A percentile compares a stretch with the other conserved stretches of the same genome.
Evolutionary conservation across 2,888 invertebrate species (phyloP).

Genomic region (Caenorhabditis uteleia): DNA sequence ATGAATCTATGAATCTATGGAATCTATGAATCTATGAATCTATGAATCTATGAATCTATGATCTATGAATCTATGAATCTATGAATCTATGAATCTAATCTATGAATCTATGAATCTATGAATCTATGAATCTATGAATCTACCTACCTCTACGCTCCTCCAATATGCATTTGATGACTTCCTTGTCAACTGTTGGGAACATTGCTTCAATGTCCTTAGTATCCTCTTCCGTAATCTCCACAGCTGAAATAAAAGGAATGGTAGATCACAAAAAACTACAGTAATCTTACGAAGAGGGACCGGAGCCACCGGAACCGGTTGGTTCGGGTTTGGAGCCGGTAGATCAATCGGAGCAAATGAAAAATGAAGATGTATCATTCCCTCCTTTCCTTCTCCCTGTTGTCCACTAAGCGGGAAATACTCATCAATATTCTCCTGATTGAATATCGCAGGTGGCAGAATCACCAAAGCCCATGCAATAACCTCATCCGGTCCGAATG

Average conservation of each 20-base stretch:
- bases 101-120: too few species aligned
- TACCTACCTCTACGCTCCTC: conserved; percentile 42
- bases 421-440: conserved; percentile 88
- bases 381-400: conserved; percentile 91
- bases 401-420: conserved; percentile 93
- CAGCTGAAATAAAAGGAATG: conserved; percentile 14
- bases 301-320: conserved; percentile 20
- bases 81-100: neutral
- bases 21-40: conserved; percentile 1
- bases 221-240: conserved; percentile 70
- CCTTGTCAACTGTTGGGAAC: conserved; percentile 93
- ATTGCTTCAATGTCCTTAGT: conserved; percentile 81
- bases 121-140: neutral
- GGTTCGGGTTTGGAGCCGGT: too few species aligned
- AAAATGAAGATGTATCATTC: conserved; percentile 87
- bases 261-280: too few species aligned
- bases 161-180: conserved; percentile 76
- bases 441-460: conserved; percentile 83
- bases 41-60: too few species aligned
- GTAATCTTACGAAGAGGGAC: conserved; percentile 12
- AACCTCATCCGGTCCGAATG: conserved; percentile 92
- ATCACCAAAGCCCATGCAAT: conserved; percentile 91
- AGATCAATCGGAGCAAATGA: conserved; percentile 74
- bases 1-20: too few species aligned
- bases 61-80: neutral